phyloP scores from a whole-genome alignment of 2,797 vertebrate genomes.

The Valencia hispanica region DNA sequence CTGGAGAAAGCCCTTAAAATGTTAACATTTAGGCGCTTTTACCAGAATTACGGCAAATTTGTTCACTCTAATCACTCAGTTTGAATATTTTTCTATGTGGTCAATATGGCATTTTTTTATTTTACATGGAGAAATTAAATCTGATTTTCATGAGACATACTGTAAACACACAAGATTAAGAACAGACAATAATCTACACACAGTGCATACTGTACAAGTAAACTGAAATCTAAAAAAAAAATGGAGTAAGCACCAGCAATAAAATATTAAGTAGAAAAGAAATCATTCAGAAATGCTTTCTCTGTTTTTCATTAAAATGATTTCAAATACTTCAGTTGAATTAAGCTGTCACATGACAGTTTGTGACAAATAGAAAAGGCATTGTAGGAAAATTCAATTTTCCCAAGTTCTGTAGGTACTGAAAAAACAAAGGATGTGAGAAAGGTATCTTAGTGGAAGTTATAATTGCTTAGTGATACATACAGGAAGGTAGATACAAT shows the following conservation, averaged over 20 bases:
- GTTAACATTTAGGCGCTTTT: neutral
- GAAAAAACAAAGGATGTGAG: too few species aligned
- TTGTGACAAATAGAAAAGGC: too few species aligned
- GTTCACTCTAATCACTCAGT: neutral
- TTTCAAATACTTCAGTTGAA: neutral
- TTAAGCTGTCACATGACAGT: too few species aligned
- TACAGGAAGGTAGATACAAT: neutral
- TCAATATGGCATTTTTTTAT: neutral
- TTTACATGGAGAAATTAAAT: neutral
- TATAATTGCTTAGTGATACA: neutral
- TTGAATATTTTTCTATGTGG: neutral
- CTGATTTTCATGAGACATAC: neutral
- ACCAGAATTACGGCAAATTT: neutral
- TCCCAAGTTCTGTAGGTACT: too few species aligned
- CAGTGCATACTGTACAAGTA: too few species aligned
- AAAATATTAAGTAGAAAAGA: neutral
- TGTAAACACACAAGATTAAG: neutral
- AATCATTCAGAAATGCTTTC: neutral
- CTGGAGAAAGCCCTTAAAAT: conserved; percentile 14
- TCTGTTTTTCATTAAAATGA: neutral
- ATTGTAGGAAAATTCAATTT: too few species aligned
- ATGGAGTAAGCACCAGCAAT: neutral
- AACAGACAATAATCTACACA: neutral
- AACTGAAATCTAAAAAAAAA: neutral
- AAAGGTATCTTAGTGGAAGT: too few species aligned